Conservation (phyloP, 2,797 vertebrate genomes). For the Trachurus trachurus region DNA sequence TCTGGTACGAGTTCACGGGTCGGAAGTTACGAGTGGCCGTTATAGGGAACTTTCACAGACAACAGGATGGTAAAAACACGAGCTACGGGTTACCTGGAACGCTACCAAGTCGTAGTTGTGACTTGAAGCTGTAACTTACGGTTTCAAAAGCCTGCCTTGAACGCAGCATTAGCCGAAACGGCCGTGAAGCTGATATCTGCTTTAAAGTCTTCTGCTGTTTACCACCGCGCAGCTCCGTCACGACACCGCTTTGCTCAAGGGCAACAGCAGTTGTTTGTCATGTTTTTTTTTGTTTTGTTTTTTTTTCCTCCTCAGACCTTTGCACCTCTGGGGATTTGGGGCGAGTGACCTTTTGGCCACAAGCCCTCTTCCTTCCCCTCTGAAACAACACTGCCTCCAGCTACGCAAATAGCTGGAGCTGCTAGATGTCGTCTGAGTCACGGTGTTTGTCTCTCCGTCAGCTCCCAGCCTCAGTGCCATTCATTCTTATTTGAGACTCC, state of each 20-base stretch:
- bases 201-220: conserved; percentile 19
- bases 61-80: no score
- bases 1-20: no score
- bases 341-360: conserved; percentile 25
- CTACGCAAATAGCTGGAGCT: conserved; percentile 27
- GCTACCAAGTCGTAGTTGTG: no score
- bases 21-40: no score
- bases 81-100: no score
- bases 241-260: conserved; percentile 12
- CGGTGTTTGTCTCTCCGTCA: conserved; percentile 39
- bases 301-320: conserved; percentile 18
- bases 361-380: conserved; percentile 11
- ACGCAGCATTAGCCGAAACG: no score
- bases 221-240: background rate
- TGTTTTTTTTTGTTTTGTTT: conserved; percentile 24
- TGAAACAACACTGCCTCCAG: conserved; percentile 20
- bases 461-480: conserved; percentile 27
- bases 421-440: conserved; percentile 58
- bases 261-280: background rate
- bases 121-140: no score
- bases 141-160: no score
- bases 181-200: no score
- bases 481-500: conserved; percentile 51
- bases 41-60: no score
- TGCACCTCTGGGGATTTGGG: conserved; percentile 7